Evolutionary conservation across 2,113 vertebrate species (phyloP).

Genomic region (rabbit (Oryctolagus cuniculus)): DNA sequence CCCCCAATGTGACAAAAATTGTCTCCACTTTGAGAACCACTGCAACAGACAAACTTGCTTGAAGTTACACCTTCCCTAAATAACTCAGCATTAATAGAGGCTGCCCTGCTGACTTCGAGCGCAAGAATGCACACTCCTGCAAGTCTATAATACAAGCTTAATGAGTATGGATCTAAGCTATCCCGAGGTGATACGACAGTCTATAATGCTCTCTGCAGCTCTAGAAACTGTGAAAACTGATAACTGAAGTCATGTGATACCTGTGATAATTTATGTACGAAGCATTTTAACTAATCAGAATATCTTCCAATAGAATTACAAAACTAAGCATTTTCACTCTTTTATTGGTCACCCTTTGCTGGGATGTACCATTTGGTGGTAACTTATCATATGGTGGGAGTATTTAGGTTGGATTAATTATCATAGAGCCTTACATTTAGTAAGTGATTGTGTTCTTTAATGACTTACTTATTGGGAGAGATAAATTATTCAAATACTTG

Average conservation of each 20-base stretch:
- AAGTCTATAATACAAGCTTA: background rate
- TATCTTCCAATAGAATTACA: background rate
- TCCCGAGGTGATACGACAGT: background rate
- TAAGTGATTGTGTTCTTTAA: constrained; percentile 21
- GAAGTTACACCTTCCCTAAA: background rate
- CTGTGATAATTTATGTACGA: background rate
- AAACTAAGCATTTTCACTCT: constrained; percentile 18
- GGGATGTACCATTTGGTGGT: background rate
- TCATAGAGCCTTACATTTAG: background rate
- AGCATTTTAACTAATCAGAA: background rate
- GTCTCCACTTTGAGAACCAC: background rate
- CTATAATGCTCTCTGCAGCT: background rate
- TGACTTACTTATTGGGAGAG: background rate
- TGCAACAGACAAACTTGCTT: background rate
- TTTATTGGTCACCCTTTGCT: constrained; percentile 5
- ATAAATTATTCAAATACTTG: constrained; percentile 34
- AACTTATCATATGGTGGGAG: background rate
- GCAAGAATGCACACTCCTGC: background rate
- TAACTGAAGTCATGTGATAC: background rate
- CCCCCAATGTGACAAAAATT: background rate
- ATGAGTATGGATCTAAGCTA: background rate
- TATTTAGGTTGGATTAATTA: background rate
- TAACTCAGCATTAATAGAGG: background rate
- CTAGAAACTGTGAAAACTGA: background rate
- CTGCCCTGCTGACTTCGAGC: background rate